Base-by-base conservation (phyloP, 2,113 vertebrate species). In the Paramormyrops kingsleyae region DNA sequence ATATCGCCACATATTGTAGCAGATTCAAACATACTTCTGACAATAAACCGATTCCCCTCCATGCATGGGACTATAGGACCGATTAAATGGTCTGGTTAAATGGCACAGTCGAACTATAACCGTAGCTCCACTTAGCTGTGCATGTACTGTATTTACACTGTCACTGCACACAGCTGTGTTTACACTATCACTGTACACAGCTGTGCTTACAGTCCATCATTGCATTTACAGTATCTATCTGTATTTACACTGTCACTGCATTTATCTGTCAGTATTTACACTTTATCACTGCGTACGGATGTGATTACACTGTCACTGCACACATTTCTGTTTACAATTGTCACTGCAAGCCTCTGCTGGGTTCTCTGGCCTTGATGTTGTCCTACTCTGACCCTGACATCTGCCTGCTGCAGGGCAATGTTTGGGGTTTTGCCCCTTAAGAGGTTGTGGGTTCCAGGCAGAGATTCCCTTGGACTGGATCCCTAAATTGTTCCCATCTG, bases 401-500 rank as follows among this genome's bases (percentile, higher is more conserved):
- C 19, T 47, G 42, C 8, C 8, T 47, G 83, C 17, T 47, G 39
- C 4, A 44, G 24, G 21, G 9, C 83, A 24, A 21, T 47, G 44
- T 39, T 47, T 47, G 24, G 83, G 39, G 8, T 84, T 84, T 47
- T 24, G 8, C 42, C 44, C 83, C 83, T n/a, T 10, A 84, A 47
- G 24, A 46, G 83, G 24, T 84, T 84, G 42, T 84, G 21, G 74
- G 42, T 84, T 84, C 83, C 83, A 84, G 44, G 21, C 83, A 47
- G 39, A 84, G 13, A 19, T 46, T 44, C 42, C 44, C 83, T 84
- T 47, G 42, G 83, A 84, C 8, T 47, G 39, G 83, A 47, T 84
- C 83, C 42, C 83, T 84, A 84, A 47, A 84, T 84, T 84, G 83
- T 47, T 84, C 83, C 83, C 83, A 84, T 24, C 83, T 84, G 83